Conservation (phyloP, 1,140 invertebrate genomes). For the Popillia japonica region DNA sequence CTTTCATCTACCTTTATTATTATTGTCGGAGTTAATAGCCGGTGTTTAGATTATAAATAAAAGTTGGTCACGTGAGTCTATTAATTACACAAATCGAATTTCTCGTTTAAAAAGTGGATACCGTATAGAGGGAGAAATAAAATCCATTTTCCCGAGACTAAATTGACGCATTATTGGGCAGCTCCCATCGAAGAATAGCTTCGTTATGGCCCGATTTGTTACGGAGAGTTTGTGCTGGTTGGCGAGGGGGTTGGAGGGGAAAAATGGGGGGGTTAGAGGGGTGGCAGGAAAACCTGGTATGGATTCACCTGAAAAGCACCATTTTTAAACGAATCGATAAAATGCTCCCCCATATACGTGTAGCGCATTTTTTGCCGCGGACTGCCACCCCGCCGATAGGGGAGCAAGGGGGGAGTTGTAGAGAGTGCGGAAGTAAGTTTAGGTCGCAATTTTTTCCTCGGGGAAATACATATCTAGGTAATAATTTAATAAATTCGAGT, state of each 20-base stretch:
- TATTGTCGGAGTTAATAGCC: too few species aligned
- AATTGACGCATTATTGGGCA: slow-evolving; percentile 24
- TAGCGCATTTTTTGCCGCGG: not conserved
- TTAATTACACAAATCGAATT: too few species aligned
- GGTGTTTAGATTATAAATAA: too few species aligned
- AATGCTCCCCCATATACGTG: not conserved
- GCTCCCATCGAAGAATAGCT: slow-evolving; percentile 22
- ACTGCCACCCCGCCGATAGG: too few species aligned
- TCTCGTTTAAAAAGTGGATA: not conserved
- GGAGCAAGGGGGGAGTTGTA: not conserved
- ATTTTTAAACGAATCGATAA: slow-evolving; percentile 25
- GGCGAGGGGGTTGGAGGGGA: not conserved
- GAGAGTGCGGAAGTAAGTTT: not conserved
- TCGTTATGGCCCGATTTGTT: slow-evolving; percentile 15
- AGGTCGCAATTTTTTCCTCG: not conserved
- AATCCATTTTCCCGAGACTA: not conserved
- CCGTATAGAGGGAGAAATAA: not conserved
- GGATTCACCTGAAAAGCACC: slow-evolving; percentile 22
- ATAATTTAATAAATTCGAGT: not conserved
- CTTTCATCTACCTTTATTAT: too few species aligned
- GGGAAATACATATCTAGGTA: too few species aligned
- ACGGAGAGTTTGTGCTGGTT: not conserved
- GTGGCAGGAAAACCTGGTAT: not conserved
- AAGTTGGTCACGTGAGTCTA: too few species aligned
- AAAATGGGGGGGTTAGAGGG: not conserved